These are phyloP conservation scores for Turdus rufiventris DNA, from an alignment of 2,113 vertebrate species.

Conservation along the genomic window DNA sequence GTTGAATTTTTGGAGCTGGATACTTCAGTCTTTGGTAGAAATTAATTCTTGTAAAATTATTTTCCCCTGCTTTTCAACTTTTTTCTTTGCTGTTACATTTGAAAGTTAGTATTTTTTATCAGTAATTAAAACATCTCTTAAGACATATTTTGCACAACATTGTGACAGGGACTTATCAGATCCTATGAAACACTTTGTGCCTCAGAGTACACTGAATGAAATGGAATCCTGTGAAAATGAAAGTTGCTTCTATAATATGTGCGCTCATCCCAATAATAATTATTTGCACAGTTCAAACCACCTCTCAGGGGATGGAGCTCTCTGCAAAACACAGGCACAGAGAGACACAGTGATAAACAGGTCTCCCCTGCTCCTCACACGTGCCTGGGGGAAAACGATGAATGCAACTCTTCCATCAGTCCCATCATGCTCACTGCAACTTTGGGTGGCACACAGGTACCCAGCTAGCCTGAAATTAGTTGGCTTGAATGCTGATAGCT, in stretches of 20 bases:
- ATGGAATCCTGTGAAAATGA: not conserved
- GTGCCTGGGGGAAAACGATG: not conserved
- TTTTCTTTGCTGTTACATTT: not conserved
- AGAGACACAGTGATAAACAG: not conserved
- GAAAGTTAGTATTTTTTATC: not conserved
- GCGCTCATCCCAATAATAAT: not conserved
- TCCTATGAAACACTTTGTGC: not conserved
- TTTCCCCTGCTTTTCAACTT: not conserved
- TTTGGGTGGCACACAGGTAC: not conserved
- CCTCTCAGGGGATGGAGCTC: not conserved
- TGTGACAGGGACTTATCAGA: not conserved
- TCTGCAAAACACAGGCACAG: not conserved
- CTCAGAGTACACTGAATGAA: not conserved
- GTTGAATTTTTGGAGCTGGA: not conserved
- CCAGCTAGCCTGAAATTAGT: not conserved
- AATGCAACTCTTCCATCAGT: not conserved
- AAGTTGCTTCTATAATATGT: not conserved
- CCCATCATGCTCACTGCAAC: not conserved
- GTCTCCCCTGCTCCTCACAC: not conserved
- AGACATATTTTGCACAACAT: not conserved
- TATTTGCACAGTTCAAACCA: not conserved
- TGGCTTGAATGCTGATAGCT: not conserved
- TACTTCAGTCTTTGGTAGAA: not conserved
- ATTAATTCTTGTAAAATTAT: not conserved
- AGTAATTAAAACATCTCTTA: not conserved